Percentiles rank a stretch among this genome's conserved stretches.
These are phyloP conservation scores for Gobio gobio DNA, from an alignment of 2,113 vertebrate genomes.

Conservation along the genomic window DNA sequence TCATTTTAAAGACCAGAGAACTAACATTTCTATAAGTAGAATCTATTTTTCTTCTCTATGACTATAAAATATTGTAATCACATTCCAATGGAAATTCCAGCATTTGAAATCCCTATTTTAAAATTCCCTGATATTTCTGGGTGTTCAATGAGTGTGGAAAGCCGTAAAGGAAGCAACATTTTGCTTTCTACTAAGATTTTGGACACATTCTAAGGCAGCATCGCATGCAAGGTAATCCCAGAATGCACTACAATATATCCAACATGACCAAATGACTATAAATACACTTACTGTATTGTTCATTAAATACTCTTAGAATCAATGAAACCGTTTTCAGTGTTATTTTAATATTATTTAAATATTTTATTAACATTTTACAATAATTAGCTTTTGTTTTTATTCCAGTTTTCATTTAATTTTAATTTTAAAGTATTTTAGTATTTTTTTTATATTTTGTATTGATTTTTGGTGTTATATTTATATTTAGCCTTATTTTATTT, in stretches of 20 bases:
- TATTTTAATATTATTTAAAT: no score
- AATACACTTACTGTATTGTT: background rate
- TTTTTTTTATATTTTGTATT: background rate
- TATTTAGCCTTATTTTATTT: no score
- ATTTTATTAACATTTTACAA: background rate
- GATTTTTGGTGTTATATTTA: no score
- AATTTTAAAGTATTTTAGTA: background rate
- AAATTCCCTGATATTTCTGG: background rate
- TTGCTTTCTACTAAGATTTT: background rate
- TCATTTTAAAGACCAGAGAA: background rate
- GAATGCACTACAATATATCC: background rate
- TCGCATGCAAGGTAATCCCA: background rate
- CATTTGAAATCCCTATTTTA: background rate
- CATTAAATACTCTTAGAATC: background rate
- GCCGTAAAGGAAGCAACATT: background rate
- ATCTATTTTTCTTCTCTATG: background rate
- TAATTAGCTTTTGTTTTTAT: background rate
- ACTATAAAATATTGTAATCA: background rate
- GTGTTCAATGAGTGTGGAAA: background rate
- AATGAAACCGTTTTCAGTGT: no score
- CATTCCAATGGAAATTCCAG: background rate
- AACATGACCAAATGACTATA: background rate
- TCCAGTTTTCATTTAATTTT: background rate
- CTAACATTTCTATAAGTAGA: background rate
- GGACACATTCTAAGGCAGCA: background rate